Evolutionary conservation across 53 echinoderm and acorn worm genomes (phyloP), one percentile per base, ranked within the genome.

Genomic region (Actinopyga echinites): DNA sequence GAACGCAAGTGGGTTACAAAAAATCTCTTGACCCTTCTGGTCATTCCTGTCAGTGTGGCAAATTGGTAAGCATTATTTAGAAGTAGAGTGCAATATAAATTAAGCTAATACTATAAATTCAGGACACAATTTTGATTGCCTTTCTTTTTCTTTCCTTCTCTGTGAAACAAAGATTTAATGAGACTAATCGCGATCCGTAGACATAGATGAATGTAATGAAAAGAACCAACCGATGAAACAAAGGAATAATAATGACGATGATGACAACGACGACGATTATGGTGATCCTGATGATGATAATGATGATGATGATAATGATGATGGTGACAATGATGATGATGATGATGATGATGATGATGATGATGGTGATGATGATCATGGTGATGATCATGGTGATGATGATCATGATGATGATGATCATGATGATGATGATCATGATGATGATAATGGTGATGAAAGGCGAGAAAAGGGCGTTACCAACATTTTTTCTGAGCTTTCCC

Each of bases 361-460:
- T 60, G 80, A 80, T 80, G 80, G 63, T 80, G 80, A 80, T 64
- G 80, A 80, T 60, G 80, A 59, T 80, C 63, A 80, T 64, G 80
- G 63, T 80, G 80, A 80, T 64, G 80, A 75, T 75, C 42, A 44
- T 75, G 75, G 37, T 75, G 75, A 44, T 75, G 75, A 75, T 75
- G 75, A 75, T 40, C 42, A 75, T 40, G 75, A 75, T 75, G 75
- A 75, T 75, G 75, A 75, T 75, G 75, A 44, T 40, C 42, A 44
- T 75, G 75, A 44, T 75, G 75, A 75, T 75, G 75, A 75, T 75
- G 75, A 75, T 44, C 43, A 75, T 40, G 21, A 75, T 17, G 75
- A n/a, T n/a, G 42, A 75, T 75, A 7, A 75, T 75, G 20, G 11
- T 22, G 20, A 38, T 75, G 20, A 75, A 26, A 23, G 9, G 24